These are phyloP conservation scores for Iphiclides podalirius DNA, from an alignment of 2,888 invertebrate genomes.

Conservation along the genomic window DNA sequence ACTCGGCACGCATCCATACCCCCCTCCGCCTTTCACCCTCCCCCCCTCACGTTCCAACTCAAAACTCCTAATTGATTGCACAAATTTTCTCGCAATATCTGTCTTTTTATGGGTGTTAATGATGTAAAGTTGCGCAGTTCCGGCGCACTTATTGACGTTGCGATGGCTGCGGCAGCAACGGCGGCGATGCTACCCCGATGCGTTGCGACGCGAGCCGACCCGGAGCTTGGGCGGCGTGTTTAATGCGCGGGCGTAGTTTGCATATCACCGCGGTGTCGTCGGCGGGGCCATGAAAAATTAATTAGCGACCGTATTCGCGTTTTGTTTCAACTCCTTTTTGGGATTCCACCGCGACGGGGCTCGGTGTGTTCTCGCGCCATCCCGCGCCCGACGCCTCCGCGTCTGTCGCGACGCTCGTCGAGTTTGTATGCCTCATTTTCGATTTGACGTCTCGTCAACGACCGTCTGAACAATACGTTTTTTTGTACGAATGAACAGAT, in stretches of 20 bases:
- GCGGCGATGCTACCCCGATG: constrained; percentile 29
- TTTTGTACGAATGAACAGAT: too few species aligned
- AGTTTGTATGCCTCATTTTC: too few species aligned
- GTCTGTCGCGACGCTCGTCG: neutral
- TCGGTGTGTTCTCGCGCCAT: neutral
- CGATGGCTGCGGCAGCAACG: constrained; percentile 34
- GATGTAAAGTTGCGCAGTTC: constrained; percentile 75
- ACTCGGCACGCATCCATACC: constrained; percentile 66
- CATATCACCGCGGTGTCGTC: constrained; percentile 50
- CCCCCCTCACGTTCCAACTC: constrained; percentile 58
- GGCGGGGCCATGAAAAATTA: constrained; percentile 58
- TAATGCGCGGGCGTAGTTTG: constrained; percentile 38
- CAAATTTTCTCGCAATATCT: constrained; percentile 79
- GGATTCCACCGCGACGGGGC: constrained; percentile 31
- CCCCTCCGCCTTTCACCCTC: constrained; percentile 51
- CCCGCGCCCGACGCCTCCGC: neutral
- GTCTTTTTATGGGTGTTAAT: constrained; percentile 77
- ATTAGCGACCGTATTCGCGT: constrained; percentile 52
- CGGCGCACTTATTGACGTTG: constrained; percentile 62
- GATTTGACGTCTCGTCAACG: too few species aligned
- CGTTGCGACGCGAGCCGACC: neutral
- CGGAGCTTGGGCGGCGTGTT: constrained; percentile 36
- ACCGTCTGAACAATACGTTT: too few species aligned
- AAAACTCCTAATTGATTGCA: constrained; percentile 80
- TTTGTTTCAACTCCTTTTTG: constrained; percentile 29